phyloP scores from a whole-genome alignment of 2,113 vertebrate species.

The Tychaedon coryphoeus region DNA sequence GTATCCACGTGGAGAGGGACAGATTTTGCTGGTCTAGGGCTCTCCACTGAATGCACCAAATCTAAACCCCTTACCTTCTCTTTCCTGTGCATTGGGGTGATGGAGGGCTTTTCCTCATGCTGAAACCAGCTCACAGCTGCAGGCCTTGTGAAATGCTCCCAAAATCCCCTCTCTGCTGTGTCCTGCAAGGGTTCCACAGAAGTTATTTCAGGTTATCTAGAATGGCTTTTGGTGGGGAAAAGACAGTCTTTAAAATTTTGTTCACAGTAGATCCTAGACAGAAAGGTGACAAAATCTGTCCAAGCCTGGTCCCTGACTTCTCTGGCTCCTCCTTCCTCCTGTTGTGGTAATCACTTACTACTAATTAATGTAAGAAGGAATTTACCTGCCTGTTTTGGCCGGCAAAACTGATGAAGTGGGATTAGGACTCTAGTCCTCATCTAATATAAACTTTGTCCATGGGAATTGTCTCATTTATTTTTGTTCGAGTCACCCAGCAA shows the following conservation, averaged over 20 bases:
- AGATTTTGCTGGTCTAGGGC: not conserved
- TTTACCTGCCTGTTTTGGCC: not conserved
- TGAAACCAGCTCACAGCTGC: slow-evolving; percentile 61
- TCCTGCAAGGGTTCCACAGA: slow-evolving; percentile 12
- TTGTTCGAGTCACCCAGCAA: not conserved
- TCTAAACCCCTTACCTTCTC: slow-evolving; percentile 69
- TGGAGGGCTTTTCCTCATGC: slow-evolving; percentile 71
- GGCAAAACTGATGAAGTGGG: not conserved
- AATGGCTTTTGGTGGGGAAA: not conserved
- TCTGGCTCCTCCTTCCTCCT: not conserved
- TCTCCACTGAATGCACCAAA: not conserved
- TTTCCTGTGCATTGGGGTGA: slow-evolving; percentile 57
- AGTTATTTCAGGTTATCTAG: not conserved
- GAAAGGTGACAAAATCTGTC: not conserved
- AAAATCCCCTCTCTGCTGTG: not conserved
- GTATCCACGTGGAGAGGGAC: fast-evolving
- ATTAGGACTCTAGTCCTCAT: not conserved
- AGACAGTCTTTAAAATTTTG: not conserved
- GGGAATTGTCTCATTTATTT: not conserved
- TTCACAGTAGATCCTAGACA: not conserved
- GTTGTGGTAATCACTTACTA: not conserved
- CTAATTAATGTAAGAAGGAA: not conserved
- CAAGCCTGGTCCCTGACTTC: not conserved
- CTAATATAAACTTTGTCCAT: not conserved
- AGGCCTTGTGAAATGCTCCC: not conserved